Base-by-base conservation (phyloP, 2,888 invertebrate genomes). In the Sinotaia quadrata region DNA sequence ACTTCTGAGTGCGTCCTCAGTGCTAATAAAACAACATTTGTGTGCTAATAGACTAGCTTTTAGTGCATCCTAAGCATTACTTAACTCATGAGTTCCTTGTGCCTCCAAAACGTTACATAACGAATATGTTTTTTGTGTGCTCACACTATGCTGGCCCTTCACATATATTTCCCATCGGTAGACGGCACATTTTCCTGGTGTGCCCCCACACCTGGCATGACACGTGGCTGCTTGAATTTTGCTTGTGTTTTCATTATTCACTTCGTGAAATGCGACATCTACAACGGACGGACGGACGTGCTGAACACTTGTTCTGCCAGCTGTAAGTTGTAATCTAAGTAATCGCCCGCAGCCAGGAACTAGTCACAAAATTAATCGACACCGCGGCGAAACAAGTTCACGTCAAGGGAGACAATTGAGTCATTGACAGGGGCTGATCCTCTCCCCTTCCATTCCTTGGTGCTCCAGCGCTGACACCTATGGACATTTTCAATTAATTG, bases 261-360 rank as follows among this genome's bases (percentile, higher is more conserved):
- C 18, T n/a, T n/a, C 47, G 47, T 47, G 47, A 47, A 47, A 18
- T 24, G 18, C 12, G 47, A 47, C 47, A 47, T 47, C 47, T 21
- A 24, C 21, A n/a, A n/a, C 47, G 3, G 0, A 21, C 3, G 47
- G 21, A 24, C 47, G 47, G 1, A 21, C 47, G 47, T 47, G 47
- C 47, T 47, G 8, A 21, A 47, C 21, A 21, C 24, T 1, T n/a
- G 24, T 21, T 47, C 24, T n/a, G 12, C 47, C 24, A 8, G 47
- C 47, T 7, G 47, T 47, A 47, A 47, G n/a, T 47, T 47, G 47
- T 47, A 47, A 47, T 47, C 24, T 24, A 47, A 47, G 47, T 47
- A 21, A 47, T 47, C 5, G 47, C 47, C 47, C 4, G 47, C 8
- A 47, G 47, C 47, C n/a, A 47, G 47, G 47, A 47, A 47, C n/a